Evolutionary conservation across 2,113 vertebrate species (phyloP).

Genomic region (Illadopsis cleaveri): DNA sequence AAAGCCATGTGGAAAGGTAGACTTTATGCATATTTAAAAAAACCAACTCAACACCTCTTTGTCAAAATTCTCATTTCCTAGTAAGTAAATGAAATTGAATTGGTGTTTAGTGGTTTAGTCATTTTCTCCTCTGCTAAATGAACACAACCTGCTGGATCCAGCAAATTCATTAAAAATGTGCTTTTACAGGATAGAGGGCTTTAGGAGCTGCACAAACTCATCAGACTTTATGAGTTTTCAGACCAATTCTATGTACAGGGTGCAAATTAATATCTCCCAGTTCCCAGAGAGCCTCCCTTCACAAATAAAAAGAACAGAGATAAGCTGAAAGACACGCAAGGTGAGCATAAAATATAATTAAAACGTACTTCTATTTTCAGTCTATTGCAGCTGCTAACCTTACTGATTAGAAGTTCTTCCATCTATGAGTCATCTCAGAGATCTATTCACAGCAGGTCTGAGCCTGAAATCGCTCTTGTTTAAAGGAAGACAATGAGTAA

Average conservation of each 20-base stretch:
- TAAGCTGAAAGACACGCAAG: neutral
- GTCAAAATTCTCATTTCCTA: constrained; percentile 68
- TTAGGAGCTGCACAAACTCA: neutral
- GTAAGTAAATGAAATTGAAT: constrained; percentile 57
- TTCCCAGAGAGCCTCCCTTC: neutral
- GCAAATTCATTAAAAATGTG: constrained; percentile 47
- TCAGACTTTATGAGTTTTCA: constrained; percentile 43
- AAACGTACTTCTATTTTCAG: neutral
- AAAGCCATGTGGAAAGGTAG: neutral
- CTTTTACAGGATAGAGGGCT: constrained; percentile 6
- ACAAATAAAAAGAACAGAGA: constrained; percentile 23
- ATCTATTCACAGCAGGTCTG: neutral
- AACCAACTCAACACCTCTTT: neutral
- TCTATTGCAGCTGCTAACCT: neutral
- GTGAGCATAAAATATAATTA: constrained; percentile 18
- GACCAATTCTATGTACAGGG: neutral
- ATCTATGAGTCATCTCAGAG: neutral
- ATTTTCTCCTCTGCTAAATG: constrained; percentile 46
- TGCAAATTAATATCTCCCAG: constrained; percentile 11
- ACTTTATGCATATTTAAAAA: neutral
- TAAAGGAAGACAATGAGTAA: neutral
- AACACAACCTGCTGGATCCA: constrained; percentile 20
- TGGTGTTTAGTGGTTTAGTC: constrained; percentile 37
- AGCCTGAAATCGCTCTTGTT: neutral
- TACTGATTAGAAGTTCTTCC: neutral